Percentiles rank a stretch among this genome's conserved stretches.
Conservation (phyloP, 2,888 invertebrate species). For the Trissoscelio sp. region DNA sequence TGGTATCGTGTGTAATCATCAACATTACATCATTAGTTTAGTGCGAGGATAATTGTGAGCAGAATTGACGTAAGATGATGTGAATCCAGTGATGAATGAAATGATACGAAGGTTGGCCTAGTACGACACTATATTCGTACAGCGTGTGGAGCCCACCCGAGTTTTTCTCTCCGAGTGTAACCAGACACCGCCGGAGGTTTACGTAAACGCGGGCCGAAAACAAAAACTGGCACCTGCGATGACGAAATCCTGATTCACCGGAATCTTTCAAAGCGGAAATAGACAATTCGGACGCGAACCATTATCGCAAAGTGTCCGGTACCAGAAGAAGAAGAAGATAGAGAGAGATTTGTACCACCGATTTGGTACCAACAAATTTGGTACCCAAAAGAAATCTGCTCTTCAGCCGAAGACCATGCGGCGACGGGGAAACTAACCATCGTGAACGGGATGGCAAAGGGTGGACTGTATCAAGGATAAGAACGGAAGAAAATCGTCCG, state of each 20-base stretch:
- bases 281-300: constrained; percentile 12
- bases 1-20: background rate
- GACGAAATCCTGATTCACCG: constrained; percentile 44
- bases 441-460: background rate
- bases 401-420: background rate
- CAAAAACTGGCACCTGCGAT: constrained; percentile 44
- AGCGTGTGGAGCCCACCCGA: constrained; percentile 51
- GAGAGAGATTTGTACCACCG: no score
- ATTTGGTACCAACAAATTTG: no score
- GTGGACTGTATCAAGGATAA: background rate
- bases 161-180: constrained; percentile 70
- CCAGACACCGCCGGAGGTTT: constrained; percentile 71
- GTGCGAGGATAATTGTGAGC: background rate
- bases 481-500: background rate
- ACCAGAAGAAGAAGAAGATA: no score
- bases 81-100: constrained; percentile 14
- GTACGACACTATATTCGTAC: constrained; percentile 50
- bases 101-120: constrained; percentile 15
- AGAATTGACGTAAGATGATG: constrained; percentile 25
- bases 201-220: constrained; percentile 49
- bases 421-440: background rate
- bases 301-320: constrained; percentile 58
- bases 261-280: constrained; percentile 9
- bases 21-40: constrained; percentile 7
- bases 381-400: no score